Conservation (phyloP, 1,140 invertebrate species). For the Lycorma delicatula region DNA sequence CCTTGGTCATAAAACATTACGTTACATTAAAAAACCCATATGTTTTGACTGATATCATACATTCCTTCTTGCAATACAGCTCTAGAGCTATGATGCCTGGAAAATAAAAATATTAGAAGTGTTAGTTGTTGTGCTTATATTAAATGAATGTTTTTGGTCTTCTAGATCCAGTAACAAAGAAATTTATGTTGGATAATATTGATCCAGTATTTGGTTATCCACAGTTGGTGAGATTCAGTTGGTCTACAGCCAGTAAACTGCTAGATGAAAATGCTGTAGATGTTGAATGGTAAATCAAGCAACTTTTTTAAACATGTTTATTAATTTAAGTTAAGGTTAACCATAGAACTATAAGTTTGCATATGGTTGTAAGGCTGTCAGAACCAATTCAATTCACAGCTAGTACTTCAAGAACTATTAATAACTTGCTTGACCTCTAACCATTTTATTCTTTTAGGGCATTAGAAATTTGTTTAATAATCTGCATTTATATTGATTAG, state of each 20-base stretch:
- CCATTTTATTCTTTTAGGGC: background rate
- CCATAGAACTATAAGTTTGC: background rate
- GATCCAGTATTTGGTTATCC: conserved; percentile 95
- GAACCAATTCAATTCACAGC: too few relatives aligned
- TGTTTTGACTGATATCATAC: too few relatives aligned
- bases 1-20: too few relatives aligned
- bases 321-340: background rate
- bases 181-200: conserved; percentile 73
- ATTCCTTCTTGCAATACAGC: too few relatives aligned
- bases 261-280: conserved; percentile 61
- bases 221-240: conserved; percentile 91
- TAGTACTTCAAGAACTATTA: too few relatives aligned
- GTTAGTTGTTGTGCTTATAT: conserved; percentile 6
- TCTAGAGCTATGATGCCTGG: too few relatives aligned
- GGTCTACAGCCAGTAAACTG: conserved; percentile 86
- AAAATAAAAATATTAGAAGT: too few relatives aligned
- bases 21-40: too few relatives aligned
- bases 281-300: conserved; percentile 55
- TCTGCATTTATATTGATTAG: background rate
- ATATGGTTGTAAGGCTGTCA: background rate
- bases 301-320: background rate
- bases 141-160: conserved; percentile 22
- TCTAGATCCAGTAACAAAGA: conserved; percentile 90
- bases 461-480: background rate
- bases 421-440: too few relatives aligned